Percentiles rank a stretch among this genome's conserved stretches.
Evolutionary conservation across 2,797 vertebrate genomes (phyloP).

Genomic region (Gallirallus australis): DNA sequence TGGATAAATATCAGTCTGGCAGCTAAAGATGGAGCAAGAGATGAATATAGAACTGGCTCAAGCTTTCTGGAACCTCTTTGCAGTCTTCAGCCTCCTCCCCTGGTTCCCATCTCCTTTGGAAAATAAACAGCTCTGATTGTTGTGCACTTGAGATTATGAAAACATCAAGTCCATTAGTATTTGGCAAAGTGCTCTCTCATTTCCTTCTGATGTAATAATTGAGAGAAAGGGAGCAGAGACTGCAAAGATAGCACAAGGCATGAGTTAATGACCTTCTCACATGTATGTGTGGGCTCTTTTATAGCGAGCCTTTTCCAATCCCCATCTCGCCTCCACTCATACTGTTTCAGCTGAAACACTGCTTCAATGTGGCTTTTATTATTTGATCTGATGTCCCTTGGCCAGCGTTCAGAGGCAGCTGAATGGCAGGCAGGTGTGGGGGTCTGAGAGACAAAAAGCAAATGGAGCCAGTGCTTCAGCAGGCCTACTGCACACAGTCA

Average conservation of each 20-base stretch:
- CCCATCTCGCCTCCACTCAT: slow-evolving; percentile 53
- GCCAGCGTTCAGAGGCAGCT: slow-evolving; percentile 57
- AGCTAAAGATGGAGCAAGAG: slow-evolving; percentile 24
- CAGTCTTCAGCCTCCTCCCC: slow-evolving; percentile 46
- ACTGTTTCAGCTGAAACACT: slow-evolving; percentile 24
- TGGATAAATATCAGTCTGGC: slow-evolving; percentile 30
- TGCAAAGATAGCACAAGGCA: slow-evolving; percentile 54
- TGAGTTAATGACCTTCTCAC: slow-evolving; percentile 61
- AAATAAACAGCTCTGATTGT: slow-evolving; percentile 70
- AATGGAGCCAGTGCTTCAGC: slow-evolving; percentile 42
- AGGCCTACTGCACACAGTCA: neutral
- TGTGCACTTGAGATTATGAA: slow-evolving; percentile 70
- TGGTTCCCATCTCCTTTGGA: slow-evolving; percentile 50
- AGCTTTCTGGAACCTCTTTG: slow-evolving; percentile 36
- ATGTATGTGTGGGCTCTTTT: slow-evolving; percentile 48
- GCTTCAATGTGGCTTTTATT: slow-evolving; percentile 54
- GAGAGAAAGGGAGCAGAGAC: slow-evolving; percentile 37
- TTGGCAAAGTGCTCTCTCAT: slow-evolving; percentile 67
- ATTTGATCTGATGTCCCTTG: slow-evolving; percentile 51
- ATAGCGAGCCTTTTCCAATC: slow-evolving; percentile 41
- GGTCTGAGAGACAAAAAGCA: slow-evolving; percentile 45
- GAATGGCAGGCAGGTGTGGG: slow-evolving; percentile 59
- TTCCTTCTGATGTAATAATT: slow-evolving; percentile 62
- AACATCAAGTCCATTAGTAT: slow-evolving; percentile 71
- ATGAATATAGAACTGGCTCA: slow-evolving; percentile 33